Conservation (phyloP, 2,888 invertebrate genomes). For the Cinara cedri region DNA sequence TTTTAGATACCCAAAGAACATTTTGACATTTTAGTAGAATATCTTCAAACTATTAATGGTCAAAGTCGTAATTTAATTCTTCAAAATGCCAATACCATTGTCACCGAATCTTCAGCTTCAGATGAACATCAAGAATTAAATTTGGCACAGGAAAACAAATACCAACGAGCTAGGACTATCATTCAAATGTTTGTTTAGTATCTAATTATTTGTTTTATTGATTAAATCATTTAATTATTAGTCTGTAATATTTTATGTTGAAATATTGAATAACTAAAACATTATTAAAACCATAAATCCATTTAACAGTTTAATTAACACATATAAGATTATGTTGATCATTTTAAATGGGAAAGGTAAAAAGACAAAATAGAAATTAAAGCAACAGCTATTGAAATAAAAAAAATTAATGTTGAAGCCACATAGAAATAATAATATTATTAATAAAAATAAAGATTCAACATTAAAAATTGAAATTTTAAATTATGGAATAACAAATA, state of each 20-base stretch:
- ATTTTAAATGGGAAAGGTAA: too few species aligned
- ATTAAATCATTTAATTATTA: neutral
- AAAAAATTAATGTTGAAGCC: too few species aligned
- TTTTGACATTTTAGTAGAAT: conserved; percentile 55
- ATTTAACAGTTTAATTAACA: too few species aligned
- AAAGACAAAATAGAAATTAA: neutral
- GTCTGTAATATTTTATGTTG: neutral
- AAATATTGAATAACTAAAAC: neutral
- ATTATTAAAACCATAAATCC: neutral
- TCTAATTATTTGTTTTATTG: neutral
- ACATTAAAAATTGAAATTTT: neutral
- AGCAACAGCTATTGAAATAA: too few species aligned
- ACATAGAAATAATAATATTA: too few species aligned
- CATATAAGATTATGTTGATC: too few species aligned
- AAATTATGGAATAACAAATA: neutral
- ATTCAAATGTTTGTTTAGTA: conserved; percentile 58
- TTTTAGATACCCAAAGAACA: conserved; percentile 49
- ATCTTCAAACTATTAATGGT: conserved; percentile 51
- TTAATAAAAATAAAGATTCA: too few species aligned
- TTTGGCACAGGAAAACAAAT: conserved; percentile 24
- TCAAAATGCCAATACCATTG: conserved; percentile 30
- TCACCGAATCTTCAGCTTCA: conserved; percentile 22
- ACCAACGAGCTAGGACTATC: conserved; percentile 60
- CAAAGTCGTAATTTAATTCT: conserved; percentile 32
- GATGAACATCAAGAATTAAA: conserved; percentile 58